Percentiles rank a stretch among this genome's conserved stretches.
Evolutionary conservation across 2,888 invertebrate genomes (phyloP).

Genomic region (Drosophila mercatorum): DNA sequence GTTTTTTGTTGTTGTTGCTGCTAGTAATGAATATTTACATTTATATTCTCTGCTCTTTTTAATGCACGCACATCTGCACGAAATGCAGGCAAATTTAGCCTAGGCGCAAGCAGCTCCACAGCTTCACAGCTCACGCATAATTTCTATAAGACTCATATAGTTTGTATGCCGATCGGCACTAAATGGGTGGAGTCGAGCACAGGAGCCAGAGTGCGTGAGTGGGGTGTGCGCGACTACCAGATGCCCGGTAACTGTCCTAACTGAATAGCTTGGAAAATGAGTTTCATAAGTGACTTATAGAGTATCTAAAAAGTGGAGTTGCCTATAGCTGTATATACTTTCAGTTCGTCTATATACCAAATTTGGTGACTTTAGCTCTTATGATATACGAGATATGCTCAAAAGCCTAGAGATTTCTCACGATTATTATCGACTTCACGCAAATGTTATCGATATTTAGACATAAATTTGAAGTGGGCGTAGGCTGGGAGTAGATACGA

Average conservation of each 20-base stretch:
- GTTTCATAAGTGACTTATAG: too few species aligned
- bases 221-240: not conserved
- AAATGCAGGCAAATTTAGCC: conserved; percentile 7
- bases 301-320: not conserved
- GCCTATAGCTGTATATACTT: not conserved
- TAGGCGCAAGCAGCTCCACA: conserved; percentile 9
- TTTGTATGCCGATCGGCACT: conserved; percentile 3
- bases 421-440: not conserved
- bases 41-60: conserved; percentile 11
- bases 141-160: conserved; percentile 32
- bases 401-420: not conserved
- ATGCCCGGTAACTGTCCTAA: not conserved
- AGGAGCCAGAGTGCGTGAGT: not conserved
- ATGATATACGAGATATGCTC: not conserved
- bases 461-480: too few species aligned
- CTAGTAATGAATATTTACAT: conserved; percentile 33
- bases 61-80: conserved; percentile 12
- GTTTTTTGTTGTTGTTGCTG: conserved; percentile 1
- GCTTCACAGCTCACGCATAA: conserved; percentile 40
- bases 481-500: too few species aligned
- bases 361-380: not conserved
- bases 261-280: too few species aligned
- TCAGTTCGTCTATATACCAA: not conserved
- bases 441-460: not conserved
- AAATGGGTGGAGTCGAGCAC: conserved; percentile 6